Percentiles rank a stretch among this genome's conserved stretches.
phyloP scores from a whole-genome alignment of 2,797 vertebrate genomes.

The Propithecus deckenii region DNA sequence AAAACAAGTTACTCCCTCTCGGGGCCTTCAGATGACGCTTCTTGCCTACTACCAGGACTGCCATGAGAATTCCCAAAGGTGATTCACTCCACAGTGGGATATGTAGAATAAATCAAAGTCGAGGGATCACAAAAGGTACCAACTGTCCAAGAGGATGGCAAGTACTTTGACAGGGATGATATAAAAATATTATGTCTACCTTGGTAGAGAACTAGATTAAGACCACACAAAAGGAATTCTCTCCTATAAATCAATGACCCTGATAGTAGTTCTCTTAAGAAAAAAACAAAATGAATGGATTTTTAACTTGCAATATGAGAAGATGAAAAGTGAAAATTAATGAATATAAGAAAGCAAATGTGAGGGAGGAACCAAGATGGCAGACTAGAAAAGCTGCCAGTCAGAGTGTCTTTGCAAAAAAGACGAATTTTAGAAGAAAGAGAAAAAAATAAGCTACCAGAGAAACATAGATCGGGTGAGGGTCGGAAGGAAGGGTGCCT shows the following conservation, averaged over 20 bases:
- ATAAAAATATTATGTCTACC: background rate
- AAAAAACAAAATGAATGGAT: background rate
- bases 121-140: background rate
- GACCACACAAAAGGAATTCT: background rate
- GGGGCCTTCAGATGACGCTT: background rate
- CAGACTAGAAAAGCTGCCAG: too few species aligned
- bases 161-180: background rate
- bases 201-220: background rate
- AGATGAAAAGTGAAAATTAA: background rate
- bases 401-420: too few species aligned
- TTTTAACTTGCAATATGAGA: background rate
- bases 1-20: background rate
- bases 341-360: background rate
- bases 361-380: too few species aligned
- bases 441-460: too few species aligned
- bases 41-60: background rate
- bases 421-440: too few species aligned
- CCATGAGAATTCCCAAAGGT: background rate
- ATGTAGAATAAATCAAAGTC: background rate
- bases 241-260: background rate
- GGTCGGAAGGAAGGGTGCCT: too few species aligned
- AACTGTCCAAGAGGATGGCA: background rate
- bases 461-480: too few species aligned
- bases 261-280: background rate
- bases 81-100: background rate